A percentile compares a stretch with the other conserved stretches of the same genome.
Conservation (phyloP, 2,113 vertebrate genomes). For the Morphnarchus princeps region DNA sequence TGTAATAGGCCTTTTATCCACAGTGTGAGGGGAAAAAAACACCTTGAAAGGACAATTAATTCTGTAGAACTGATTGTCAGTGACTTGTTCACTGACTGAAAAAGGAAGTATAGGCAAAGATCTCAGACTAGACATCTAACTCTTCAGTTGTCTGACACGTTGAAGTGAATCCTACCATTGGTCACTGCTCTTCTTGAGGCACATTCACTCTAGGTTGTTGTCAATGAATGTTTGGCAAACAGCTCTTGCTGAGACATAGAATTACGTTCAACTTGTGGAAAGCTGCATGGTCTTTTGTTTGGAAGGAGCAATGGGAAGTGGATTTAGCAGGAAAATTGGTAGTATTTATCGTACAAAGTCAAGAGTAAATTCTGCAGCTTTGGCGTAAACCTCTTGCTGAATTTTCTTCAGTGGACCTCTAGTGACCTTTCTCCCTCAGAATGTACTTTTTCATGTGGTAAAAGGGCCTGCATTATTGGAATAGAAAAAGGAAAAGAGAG, state of each 20-base stretch:
- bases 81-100: neutral
- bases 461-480: neutral
- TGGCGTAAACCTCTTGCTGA: neutral
- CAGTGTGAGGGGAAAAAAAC: neutral
- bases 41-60: neutral
- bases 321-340: neutral
- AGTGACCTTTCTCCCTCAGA: neutral
- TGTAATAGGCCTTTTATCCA: neutral
- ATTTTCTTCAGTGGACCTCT: neutral
- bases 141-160: accelerated
- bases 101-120: neutral
- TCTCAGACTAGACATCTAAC: neutral
- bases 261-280: neutral
- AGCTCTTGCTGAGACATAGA: neutral
- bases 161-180: neutral
- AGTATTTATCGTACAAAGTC: neutral
- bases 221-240: neutral
- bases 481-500: neutral
- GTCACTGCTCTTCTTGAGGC: neutral
- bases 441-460: neutral
- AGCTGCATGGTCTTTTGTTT: neutral
- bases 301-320: neutral
- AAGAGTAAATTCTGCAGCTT: neutral
- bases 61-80: neutral
- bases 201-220: neutral